Evolutionary conservation across 2,113 vertebrate genomes (phyloP), one percentile per base, ranked within the genome.

Genomic region (Pedionomus torquatus): DNA sequence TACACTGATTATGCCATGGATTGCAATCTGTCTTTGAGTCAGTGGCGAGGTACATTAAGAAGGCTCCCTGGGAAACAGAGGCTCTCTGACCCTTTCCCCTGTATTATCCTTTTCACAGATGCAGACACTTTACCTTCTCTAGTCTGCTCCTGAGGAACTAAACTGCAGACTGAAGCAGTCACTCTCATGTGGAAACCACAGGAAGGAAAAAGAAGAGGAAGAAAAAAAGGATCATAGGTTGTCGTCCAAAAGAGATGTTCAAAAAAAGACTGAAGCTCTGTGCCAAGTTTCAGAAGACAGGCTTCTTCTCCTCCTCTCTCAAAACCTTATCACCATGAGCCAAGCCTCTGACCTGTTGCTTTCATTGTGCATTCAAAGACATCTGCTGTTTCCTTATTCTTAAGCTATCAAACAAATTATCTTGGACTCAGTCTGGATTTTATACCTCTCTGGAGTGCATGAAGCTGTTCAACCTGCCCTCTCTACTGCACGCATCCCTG

Each of bases 401-500:
- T 79, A 51, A 91, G 63, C 49, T 60, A 86, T 39, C 82, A 88
- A 90, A 49, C 52, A 37, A 49, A 77, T 61, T 84, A 69, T 52
- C 68, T 33, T 60, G 83, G 54, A 11, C 26, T 69, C 57, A 54
- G 65, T n/a, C 66, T 70, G 57, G n/a, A 43, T 83, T 91, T 83
- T 83, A 60, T 48, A 39, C 23, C 33, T 80, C 46, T 80, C 35
- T 39, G 46, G 23, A 43, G 18, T 28, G 17, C 28, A 58, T 1
- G 49, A 85, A 92, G 51, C 39, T 79, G 12, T 61, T 83, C 76
- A 90, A 19, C 48, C 51, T 66, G 58, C 76, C 55, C 48, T 86
- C 33, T 41, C 2, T 8, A 23, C 43, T 0, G 0, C 49, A 44
- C 3, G 2, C 5, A 4, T 23, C 28, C 30, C 81, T 2, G 7